phyloP scores from a whole-genome alignment of 2,797 vertebrate genomes.

The Xiphorhynchus erythropygius region DNA sequence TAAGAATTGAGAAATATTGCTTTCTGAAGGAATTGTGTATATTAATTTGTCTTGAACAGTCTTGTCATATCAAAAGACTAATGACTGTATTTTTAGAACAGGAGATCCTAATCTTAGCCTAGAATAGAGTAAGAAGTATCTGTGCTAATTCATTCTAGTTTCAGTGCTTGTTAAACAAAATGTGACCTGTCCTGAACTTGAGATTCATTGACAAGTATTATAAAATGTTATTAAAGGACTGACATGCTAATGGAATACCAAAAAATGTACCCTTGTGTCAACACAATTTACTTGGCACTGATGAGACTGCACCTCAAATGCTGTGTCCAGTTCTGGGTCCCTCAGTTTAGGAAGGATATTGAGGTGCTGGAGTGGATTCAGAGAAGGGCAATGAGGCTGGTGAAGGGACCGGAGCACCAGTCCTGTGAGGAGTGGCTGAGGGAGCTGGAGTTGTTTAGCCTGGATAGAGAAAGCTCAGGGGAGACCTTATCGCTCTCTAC shows the following conservation, averaged over 20 bases:
- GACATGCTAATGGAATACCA: background rate
- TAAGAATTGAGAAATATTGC: conserved; percentile 16
- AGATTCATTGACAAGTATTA: background rate
- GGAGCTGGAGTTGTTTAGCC: too few relatives aligned
- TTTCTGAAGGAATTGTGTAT: conserved; percentile 14
- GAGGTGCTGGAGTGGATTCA: too few relatives aligned
- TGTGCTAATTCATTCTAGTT: background rate
- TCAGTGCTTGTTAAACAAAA: background rate
- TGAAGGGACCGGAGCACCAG: too few relatives aligned
- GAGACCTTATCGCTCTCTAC: too few relatives aligned
- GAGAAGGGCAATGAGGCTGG: too few relatives aligned
- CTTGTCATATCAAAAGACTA: background rate
- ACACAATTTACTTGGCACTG: too few relatives aligned
- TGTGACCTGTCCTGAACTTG: background rate
- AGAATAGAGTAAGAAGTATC: background rate
- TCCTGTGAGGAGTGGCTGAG: too few relatives aligned
- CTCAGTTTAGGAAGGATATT: too few relatives aligned
- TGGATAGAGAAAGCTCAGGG: too few relatives aligned
- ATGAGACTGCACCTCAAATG: too few relatives aligned
- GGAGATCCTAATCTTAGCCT: background rate
- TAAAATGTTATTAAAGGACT: background rate
- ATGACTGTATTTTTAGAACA: background rate
- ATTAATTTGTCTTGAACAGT: background rate
- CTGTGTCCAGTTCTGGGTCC: too few relatives aligned
- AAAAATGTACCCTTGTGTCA: background rate